Conservation (phyloP, 2,888 invertebrate species). For the Seira sanloemensis region DNA sequence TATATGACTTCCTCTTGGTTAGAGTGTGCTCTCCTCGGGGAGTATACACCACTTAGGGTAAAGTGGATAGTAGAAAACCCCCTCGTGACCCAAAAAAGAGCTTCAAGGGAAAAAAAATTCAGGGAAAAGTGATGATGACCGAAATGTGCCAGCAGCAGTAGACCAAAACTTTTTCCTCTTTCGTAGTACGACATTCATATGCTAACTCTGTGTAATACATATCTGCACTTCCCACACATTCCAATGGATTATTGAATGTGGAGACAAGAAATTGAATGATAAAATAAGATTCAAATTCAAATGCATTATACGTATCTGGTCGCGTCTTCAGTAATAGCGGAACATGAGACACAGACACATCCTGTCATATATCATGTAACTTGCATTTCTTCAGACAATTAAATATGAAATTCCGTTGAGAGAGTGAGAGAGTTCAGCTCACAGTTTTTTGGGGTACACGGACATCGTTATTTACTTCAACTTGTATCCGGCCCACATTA, state of each 20-base stretch:
- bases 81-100: conserved; percentile 38
- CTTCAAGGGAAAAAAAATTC: conserved; percentile 5
- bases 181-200: neutral
- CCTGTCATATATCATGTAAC: conserved; percentile 11
- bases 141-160: neutral
- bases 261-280: neutral
- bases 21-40: conserved; percentile 36
- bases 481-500: neutral
- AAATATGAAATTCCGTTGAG: neutral
- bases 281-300: neutral
- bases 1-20: conserved; percentile 55
- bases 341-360: conserved; percentile 8
- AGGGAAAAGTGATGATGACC: conserved; percentile 17
- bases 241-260: conserved; percentile 38
- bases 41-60: conserved; percentile 42
- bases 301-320: neutral
- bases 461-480: neutral
- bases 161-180: neutral
- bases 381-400: neutral
- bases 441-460: neutral
- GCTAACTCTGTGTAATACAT: neutral
- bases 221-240: neutral
- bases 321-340: neutral
- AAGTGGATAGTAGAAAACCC: conserved; percentile 42
- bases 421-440: neutral